A percentile compares a stretch with the other conserved stretches of the same genome.
Evolutionary conservation across 2,888 invertebrate genomes (phyloP).

Genomic region (Pammene fasciana): DNA sequence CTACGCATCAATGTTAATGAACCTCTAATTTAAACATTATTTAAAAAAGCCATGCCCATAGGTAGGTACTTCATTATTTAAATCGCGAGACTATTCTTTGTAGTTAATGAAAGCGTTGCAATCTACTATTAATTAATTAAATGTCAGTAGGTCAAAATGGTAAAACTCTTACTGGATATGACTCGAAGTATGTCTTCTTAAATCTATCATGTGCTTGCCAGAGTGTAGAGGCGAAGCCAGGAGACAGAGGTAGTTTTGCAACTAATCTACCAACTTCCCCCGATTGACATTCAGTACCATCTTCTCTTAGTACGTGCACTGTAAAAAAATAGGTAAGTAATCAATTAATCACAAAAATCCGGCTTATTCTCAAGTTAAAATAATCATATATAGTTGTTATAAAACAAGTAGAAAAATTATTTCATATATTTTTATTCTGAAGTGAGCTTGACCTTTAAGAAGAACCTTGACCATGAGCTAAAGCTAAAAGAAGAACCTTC

Average conservation of each 20-base stretch:
- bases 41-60: not conserved
- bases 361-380: no score
- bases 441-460: no score
- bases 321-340: slow-evolving; percentile 20
- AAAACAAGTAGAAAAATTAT: no score
- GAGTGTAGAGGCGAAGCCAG: slow-evolving; percentile 92
- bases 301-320: slow-evolving; percentile 75
- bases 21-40: slow-evolving; percentile 1
- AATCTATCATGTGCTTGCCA: slow-evolving; percentile 92
- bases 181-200: slow-evolving; percentile 91
- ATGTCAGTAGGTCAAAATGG: slow-evolving; percentile 8
- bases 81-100: not conserved
- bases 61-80: not conserved
- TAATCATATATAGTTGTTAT: no score
- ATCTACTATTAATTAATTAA: slow-evolving; percentile 9
- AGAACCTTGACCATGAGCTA: no score
- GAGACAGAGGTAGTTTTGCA: slow-evolving; percentile 93
- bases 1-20: not conserved
- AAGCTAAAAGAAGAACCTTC: no score
- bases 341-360: not conserved
- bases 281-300: slow-evolving; percentile 86
- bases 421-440: no score
- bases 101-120: slow-evolving; percentile 6
- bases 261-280: slow-evolving; percentile 93
- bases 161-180: slow-evolving; percentile 88